phyloP scores from a whole-genome alignment of 2,888 invertebrate genomes.

The Leptinotarsa peninsularis region DNA sequence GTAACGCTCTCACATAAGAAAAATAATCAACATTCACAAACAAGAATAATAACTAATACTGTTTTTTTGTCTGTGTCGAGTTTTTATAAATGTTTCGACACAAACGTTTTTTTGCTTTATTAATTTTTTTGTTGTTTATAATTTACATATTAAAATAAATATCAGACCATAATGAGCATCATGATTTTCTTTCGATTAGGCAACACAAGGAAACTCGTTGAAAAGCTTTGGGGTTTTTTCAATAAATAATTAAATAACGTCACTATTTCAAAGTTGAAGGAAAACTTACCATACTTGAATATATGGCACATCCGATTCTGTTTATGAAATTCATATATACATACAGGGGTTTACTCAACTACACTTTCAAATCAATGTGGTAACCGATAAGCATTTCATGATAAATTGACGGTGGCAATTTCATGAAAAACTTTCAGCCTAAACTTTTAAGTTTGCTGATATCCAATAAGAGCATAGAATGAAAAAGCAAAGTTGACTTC shows the following conservation, averaged over 20 bases:
- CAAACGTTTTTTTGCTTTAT: conserved; percentile 43
- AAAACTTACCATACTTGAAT: neutral
- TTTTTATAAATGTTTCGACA: conserved; percentile 58
- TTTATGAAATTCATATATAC: neutral
- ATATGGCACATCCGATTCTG: neutral
- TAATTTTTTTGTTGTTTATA: conserved; percentile 50
- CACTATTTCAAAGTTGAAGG: neutral
- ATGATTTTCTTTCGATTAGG: conserved; percentile 14
- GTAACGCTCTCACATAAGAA: conserved; percentile 31
- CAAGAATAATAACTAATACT: conserved; percentile 48
- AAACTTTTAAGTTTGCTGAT: neutral
- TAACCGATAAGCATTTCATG: neutral
- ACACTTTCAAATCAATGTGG: too few species aligned
- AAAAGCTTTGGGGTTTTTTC: neutral
- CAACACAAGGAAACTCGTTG: neutral
- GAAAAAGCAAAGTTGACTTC: too few species aligned
- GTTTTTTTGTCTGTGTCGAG: conserved; percentile 50
- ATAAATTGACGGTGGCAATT: neutral
- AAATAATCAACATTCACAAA: conserved; percentile 28
- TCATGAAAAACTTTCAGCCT: neutral
- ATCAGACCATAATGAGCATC: conserved; percentile 35
- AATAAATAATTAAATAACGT: neutral
- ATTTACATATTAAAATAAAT: conserved; percentile 37
- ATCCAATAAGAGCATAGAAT: too few species aligned
- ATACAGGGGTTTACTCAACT: too few species aligned